A percentile compares a stretch with the other conserved stretches of the same genome.
Evolutionary conservation across 2,888 invertebrate species (phyloP).

Genomic region (Tinea pellionella): DNA sequence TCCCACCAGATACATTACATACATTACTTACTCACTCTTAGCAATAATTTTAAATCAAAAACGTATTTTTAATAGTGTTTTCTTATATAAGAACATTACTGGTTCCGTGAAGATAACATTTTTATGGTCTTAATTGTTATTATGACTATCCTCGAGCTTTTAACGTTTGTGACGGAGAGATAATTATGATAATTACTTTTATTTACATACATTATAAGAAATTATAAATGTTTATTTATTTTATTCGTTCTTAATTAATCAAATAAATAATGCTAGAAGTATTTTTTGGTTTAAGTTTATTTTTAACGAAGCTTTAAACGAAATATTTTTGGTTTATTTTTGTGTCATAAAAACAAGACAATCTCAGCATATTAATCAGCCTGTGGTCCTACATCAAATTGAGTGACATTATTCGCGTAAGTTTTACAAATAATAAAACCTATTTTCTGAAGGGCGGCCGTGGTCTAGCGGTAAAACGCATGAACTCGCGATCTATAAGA

Average conservation of each 20-base stretch:
- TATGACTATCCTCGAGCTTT: constrained; percentile 38
- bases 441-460: too few species aligned
- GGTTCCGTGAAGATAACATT: constrained; percentile 52
- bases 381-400: not conserved
- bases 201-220: constrained; percentile 32
- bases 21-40: too few species aligned
- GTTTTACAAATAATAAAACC: not conserved
- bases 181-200: constrained; percentile 57
- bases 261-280: not conserved
- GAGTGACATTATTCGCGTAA: not conserved
- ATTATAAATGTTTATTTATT: not conserved
- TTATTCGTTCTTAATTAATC: not conserved
- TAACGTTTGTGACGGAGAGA: constrained; percentile 40
- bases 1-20: too few species aligned
- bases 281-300: too few species aligned
- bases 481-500: too few species aligned
- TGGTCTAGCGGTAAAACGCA: too few species aligned
- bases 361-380: not conserved
- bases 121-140: constrained; percentile 58
- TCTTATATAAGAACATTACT: constrained; percentile 59
- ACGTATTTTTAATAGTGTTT: constrained; percentile 43
- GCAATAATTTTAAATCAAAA: too few species aligned
- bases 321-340: not conserved
- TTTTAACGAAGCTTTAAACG: too few species aligned
- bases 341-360: not conserved